A percentile compares a stretch with the other conserved stretches of the same genome.
phyloP scores from a whole-genome alignment of 2,797 vertebrate genomes.

The Chrysocyon brachyurus region DNA sequence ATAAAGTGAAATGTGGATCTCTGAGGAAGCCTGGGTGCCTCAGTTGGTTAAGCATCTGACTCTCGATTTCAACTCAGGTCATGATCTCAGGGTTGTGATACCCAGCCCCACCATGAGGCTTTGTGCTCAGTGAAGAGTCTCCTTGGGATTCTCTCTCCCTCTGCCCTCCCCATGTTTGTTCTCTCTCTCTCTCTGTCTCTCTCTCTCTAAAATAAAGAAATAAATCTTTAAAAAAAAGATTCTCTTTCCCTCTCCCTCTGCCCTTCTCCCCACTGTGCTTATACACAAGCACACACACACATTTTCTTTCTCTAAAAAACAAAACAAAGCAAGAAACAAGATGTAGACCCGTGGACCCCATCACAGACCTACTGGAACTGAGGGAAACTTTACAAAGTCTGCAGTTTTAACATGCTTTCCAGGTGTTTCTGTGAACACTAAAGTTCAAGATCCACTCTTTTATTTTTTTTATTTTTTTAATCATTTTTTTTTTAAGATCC shows the following conservation, averaged over 20 bases:
- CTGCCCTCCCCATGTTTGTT: not conserved
- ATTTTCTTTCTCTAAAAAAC: not conserved
- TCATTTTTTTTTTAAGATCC: not conserved
- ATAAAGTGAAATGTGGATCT: too few relatives aligned
- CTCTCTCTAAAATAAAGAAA: not conserved
- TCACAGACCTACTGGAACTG: not conserved
- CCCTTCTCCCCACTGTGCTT: not conserved
- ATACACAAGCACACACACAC: not conserved
- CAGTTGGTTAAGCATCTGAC: too few relatives aligned
- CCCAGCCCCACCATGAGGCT: too few relatives aligned
- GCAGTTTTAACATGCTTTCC: not conserved
- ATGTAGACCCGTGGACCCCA: not conserved
- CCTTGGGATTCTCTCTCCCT: not conserved
- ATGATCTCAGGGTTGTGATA: too few relatives aligned
- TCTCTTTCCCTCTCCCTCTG: not conserved
- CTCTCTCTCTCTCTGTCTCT: not conserved
- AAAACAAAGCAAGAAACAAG: not conserved
- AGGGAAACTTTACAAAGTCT: not conserved
- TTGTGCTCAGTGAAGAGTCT: too few relatives aligned
- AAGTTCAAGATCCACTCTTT: not conserved
- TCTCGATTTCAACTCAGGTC: too few relatives aligned
- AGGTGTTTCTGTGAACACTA: not conserved
- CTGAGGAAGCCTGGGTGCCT: too few relatives aligned
- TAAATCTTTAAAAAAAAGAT: not conserved
- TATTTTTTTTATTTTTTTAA: not conserved